phyloP scores from a whole-genome alignment of 1,140 invertebrate genomes.

The Gryon sp. region DNA sequence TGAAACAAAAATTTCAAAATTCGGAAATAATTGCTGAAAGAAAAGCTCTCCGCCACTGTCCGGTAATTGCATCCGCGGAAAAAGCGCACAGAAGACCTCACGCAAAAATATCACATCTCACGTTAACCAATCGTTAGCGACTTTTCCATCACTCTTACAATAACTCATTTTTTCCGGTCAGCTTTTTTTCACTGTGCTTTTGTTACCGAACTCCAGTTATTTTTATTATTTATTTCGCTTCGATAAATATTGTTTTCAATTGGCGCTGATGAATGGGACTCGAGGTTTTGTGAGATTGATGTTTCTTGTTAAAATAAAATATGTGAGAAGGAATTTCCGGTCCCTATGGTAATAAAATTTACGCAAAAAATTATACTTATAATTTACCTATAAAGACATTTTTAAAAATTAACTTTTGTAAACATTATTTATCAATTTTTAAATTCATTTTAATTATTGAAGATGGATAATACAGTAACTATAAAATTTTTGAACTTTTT shows the following conservation, averaged over 20 bases:
- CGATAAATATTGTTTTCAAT: conserved; percentile 44
- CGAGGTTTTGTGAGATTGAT: conserved; percentile 18
- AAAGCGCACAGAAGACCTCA: conserved; percentile 19
- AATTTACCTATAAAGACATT: no score
- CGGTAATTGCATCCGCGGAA: conserved; percentile 53
- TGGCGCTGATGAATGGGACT: conserved; percentile 18
- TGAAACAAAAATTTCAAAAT: conserved; percentile 64
- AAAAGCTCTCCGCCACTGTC: conserved; percentile 30
- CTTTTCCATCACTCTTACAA: conserved; percentile 33
- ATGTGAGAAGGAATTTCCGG: conserved; percentile 10
- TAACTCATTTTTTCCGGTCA: conserved; percentile 46
- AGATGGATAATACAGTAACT: no score
- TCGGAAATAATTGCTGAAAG: conserved; percentile 63
- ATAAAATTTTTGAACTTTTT: no score
- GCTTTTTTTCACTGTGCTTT: conserved; percentile 6
- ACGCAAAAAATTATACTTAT: no score
- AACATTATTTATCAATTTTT: no score
- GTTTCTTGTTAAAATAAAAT: conserved; percentile 22
- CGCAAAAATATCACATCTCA: conserved; percentile 54
- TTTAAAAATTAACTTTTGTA: no score
- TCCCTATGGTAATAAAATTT: conserved; percentile 2
- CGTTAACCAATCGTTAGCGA: conserved; percentile 58
- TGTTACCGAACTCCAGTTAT: conserved; percentile 5
- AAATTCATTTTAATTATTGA: no score
- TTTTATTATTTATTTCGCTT: conserved; percentile 34